phyloP scores from a whole-genome alignment of 2,113 vertebrate species.

The Camelus dromedarius region DNA sequence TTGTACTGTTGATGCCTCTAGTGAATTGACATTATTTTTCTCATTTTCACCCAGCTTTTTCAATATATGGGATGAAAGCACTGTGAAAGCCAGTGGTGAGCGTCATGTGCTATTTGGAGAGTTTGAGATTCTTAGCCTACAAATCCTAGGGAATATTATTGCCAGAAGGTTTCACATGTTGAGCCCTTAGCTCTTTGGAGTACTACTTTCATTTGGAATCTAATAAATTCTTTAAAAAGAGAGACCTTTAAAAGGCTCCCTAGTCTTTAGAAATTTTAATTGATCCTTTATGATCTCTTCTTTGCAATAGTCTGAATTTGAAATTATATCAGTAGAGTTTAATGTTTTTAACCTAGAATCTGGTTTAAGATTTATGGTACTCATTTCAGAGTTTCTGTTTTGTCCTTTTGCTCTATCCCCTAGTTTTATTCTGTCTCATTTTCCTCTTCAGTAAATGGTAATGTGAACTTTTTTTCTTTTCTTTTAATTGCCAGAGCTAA shows the following conservation, averaged over 20 bases:
- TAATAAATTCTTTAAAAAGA: constrained; percentile 26
- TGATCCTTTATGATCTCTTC: constrained; percentile 8
- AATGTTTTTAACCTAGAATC: constrained; percentile 52
- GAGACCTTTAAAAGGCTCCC: not conserved
- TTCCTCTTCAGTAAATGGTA: constrained; percentile 36
- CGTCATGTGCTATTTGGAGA: not conserved
- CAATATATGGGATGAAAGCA: not conserved
- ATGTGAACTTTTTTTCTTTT: not conserved
- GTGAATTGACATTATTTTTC: constrained; percentile 54
- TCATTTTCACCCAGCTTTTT: constrained; percentile 54
- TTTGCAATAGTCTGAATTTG: not conserved
- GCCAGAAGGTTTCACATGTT: not conserved
- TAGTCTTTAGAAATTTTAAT: not conserved
- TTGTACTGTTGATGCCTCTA: constrained; percentile 33
- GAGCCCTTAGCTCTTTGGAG: not conserved
- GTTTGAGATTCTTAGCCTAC: not conserved
- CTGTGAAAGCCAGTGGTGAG: not conserved
- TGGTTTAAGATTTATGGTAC: not conserved
- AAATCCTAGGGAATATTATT: not conserved
- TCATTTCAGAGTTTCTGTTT: not conserved
- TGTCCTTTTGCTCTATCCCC: not conserved
- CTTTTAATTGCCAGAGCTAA: constrained; percentile 16
- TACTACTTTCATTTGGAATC: constrained; percentile 25
- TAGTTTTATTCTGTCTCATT: not conserved
- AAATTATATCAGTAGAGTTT: constrained; percentile 15